Base-by-base conservation (phyloP, 2,797 vertebrate genomes). In the Falco naumanni region DNA sequence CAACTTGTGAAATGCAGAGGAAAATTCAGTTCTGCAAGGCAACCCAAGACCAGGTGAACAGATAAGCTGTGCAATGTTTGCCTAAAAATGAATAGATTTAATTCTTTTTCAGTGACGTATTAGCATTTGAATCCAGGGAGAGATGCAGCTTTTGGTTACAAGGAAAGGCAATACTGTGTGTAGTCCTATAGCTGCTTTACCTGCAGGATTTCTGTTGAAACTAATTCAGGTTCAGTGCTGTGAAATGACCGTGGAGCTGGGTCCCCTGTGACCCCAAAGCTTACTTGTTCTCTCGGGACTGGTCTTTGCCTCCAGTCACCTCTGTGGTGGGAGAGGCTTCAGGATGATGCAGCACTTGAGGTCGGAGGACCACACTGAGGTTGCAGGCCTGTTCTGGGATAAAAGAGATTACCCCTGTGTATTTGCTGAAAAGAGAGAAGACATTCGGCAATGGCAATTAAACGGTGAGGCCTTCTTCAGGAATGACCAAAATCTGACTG, bases 401-500 rank as follows among this genome's bases (percentile, higher is more conserved):
- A 79, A 28, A 88, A 92, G 37, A 88, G 17, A n/a, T 89, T 90
- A 79, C 45, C 68, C 89, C 79, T 61, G 57, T 54, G 6, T 91
- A 41, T 69, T 70, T 72, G 56, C 34, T 89, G 78, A 80, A 64
- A 89, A 94, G 70, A 54, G 59, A 92, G 83, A 83, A 92, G 54
- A 59, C 20, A 70, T 75, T 95, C 9, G 56, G 59, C 70, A 72
- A 4, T 61, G 87, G 51, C 57, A 75, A 39, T 60, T 70, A 78
- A 83, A 59, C 74, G 79, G 88, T 60, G 59, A 96, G 84, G 86
- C 96, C 92, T 95, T 89, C 84, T 93, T 96, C 71, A 87, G 78
- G 84, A 96, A 90, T 87, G 90, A 95, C 93, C 93, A 90, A 95
- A 96, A 87, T 92, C 68, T 10, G 68, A 85, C 85, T 78, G 88